Base-by-base conservation (phyloP, 2,113 vertebrate genomes). In the Nannospalax galili region DNA sequence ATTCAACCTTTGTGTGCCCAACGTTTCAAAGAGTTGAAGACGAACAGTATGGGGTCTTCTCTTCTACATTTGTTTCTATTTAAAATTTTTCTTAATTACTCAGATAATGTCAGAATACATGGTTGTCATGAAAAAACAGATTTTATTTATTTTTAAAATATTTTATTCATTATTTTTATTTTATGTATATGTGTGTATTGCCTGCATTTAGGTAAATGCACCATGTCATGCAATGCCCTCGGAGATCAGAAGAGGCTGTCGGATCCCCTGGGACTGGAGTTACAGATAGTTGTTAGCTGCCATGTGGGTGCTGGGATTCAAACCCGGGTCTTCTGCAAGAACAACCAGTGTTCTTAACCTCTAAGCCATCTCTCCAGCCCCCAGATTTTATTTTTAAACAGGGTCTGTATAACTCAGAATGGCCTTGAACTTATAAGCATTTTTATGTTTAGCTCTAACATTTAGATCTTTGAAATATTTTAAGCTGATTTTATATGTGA, bases 341-440 rank as follows among this genome's bases (percentile, higher is more conserved):
- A n/a, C n/a, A n/a, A n/a, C n/a, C n/a, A n/a, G n/a, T n/a, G n/a
- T n/a, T n/a, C n/a, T n/a, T n/a, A n/a, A n/a, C n/a, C n/a, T n/a
- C n/a, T n/a, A n/a, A n/a, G n/a, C n/a, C n/a, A n/a, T n/a, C n/a
- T n/a, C n/a, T n/a, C n/a, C n/a, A n/a, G n/a, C n/a, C n/a, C n/a
- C n/a, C n/a, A n/a, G n/a, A n/a, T n/a, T n/a, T n/a, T n/a, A n/a
- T 70, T 70, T 93, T 65, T 69, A 88, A 56, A 60, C 48, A 73
- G 79, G 24, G 16, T 58, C 52, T 73, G 3, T 58, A 28, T 14
- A 1, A 11, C 20, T 48, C 35, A 86, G 8, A 5, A 65, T 58
- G 42, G n/a, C 22, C 4, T 56, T 72, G 70, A 72, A 26, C 45
- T 37, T 37, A 20, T 37, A 2, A 19, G 24, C 15, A 37, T 26